A percentile compares a stretch with the other conserved stretches of the same genome.
phyloP scores from a whole-genome alignment of 2,888 invertebrate genomes.

The Steinernema scapterisci region DNA sequence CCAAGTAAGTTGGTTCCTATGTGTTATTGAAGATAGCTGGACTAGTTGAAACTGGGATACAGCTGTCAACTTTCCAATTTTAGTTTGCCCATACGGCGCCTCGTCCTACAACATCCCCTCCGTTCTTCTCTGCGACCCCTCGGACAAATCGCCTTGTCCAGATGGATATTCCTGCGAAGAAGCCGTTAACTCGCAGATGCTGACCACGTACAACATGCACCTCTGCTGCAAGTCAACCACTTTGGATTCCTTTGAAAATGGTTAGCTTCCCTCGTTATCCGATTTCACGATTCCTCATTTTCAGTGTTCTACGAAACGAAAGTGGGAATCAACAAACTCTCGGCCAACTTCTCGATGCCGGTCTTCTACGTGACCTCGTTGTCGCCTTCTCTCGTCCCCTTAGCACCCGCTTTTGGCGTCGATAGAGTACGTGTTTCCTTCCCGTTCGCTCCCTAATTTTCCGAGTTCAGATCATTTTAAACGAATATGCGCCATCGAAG shows the following conservation, averaged over 20 bases:
- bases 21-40: background rate
- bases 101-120: slow-evolving; percentile 56
- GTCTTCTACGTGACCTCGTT: slow-evolving; percentile 57
- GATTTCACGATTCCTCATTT: slow-evolving; percentile 6
- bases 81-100: slow-evolving; percentile 56
- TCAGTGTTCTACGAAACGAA: slow-evolving; percentile 59
- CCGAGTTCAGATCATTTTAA: slow-evolving; percentile 48
- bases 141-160: slow-evolving; percentile 54
- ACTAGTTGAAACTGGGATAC: background rate
- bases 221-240: slow-evolving; percentile 56
- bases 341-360: slow-evolving; percentile 55
- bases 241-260: slow-evolving; percentile 54
- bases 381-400: slow-evolving; percentile 55
- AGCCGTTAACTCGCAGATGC: slow-evolving; percentile 55
- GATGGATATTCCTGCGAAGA: slow-evolving; percentile 41
- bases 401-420: slow-evolving; percentile 51
- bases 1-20: slow-evolving; percentile 44
- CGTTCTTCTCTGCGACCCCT: slow-evolving; percentile 54
- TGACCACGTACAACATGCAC: slow-evolving; percentile 58
- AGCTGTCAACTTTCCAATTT: background rate
- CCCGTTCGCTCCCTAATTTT: background rate
- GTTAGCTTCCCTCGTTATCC: slow-evolving; percentile 31
- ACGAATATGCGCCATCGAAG: slow-evolving; percentile 51
- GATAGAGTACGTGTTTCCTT: slow-evolving; percentile 45
- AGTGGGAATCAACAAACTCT: slow-evolving; percentile 59